Evolutionary conservation across 2,113 vertebrate species (phyloP), one percentile per base, ranked within the genome.

Genomic region (Gnathonemus echidnorhynchus): DNA sequence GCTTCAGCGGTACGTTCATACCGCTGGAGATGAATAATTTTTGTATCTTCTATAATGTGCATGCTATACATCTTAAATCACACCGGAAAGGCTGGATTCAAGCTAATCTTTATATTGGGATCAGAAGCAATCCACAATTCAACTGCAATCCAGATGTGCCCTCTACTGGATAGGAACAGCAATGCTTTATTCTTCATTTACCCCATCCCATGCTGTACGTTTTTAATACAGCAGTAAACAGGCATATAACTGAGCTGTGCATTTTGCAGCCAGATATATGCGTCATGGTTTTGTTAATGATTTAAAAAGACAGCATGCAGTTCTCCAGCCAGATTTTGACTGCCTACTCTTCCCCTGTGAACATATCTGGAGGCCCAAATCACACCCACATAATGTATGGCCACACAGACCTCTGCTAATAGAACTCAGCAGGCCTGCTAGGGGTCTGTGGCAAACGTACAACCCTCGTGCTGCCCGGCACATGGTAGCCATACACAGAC

Each of bases 51-150:
- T 13, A 42, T 80, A 80, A 80, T 42, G 17, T 42, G 74, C 66
- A 42, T 88, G 17, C 17, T n/a, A 48, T 45, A 45, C 17, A 88
- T 70, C 58, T 35, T 88, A 88, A 88, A 46, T 88, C n/a, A n/a
- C 39, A 88, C 7, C 9, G 19, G 46, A 53, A 87, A 87, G 5
- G n/a, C 31, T 35, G 19, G 42, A 46, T 11, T 85, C 10, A 13
- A 31, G n/a, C 27, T 31, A 35, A 87, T 35, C n/a, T 48, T 86
- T 86, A n/a, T 86, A 27, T 50, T 50, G 84, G 11, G 5, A 24
- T 49, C 21, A 48, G n/a, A 86, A 27, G 11, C 46, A n/a, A 27
- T 17, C 7, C 39, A 49, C 0, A 4, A 13, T 50, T 50, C 48
- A 86, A 11, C 5, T 15, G 24, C 45, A 31, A 48, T 27, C 84